Evolutionary conservation across 2,113 vertebrate genomes (phyloP).

Genomic region (Pantherophis guttatus): DNA sequence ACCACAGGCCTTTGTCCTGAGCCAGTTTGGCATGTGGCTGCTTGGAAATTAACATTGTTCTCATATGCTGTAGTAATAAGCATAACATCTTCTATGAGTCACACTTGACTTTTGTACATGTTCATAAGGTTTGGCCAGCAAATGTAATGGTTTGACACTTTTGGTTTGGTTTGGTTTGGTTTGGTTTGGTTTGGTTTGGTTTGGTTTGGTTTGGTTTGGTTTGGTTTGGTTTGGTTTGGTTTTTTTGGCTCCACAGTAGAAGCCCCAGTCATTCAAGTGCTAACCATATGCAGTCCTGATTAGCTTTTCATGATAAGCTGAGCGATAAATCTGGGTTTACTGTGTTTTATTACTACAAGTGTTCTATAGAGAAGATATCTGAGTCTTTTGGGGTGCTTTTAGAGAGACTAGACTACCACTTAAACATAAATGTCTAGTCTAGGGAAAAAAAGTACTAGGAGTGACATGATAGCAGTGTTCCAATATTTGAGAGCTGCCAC

Average conservation of each 20-base stretch:
- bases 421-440: background rate
- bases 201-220: background rate
- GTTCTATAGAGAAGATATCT: background rate
- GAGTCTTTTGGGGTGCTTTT: background rate
- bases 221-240: background rate
- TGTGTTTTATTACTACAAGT: background rate
- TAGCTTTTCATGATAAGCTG: background rate
- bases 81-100: background rate
- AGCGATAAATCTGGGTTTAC: background rate
- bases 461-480: background rate
- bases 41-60: background rate
- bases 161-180: background rate
- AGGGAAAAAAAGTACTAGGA: background rate
- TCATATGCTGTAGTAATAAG: background rate
- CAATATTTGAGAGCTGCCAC: background rate
- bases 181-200: background rate
- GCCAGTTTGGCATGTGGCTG: background rate
- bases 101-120: background rate
- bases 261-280: background rate
- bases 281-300: background rate
- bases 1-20: background rate
- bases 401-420: background rate
- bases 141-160: background rate
- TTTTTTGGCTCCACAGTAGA: background rate
- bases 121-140: background rate